Evolutionary conservation across 2,797 vertebrate species (phyloP).

Genomic region (Lithobates pipiens): DNA sequence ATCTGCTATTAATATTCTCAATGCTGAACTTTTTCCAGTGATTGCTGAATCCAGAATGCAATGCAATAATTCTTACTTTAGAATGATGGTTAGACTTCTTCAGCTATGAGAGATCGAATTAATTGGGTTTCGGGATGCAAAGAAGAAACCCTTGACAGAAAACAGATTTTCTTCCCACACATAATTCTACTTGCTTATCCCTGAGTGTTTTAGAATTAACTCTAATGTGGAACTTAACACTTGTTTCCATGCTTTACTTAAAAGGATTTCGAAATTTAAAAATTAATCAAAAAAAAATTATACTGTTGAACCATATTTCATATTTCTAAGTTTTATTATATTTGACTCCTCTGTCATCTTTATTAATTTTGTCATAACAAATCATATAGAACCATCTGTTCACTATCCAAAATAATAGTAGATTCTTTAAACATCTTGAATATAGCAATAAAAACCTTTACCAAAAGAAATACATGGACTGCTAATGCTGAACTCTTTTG

Average conservation of each 20-base stretch:
- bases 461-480: too few relatives aligned
- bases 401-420: too few relatives aligned
- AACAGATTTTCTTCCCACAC: conserved; percentile 56
- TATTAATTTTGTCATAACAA: not conserved
- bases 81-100: conserved; percentile 39
- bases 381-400: too few relatives aligned
- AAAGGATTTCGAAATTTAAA: conserved; percentile 31
- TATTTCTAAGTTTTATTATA: conserved; percentile 16
- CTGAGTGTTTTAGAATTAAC: conserved; percentile 39
- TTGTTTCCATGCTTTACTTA: conserved; percentile 35
- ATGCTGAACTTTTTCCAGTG: not conserved
- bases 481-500: too few relatives aligned
- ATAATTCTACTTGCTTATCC: conserved; percentile 46
- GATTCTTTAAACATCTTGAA: too few relatives aligned
- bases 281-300: conserved; percentile 26
- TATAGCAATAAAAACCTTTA: too few relatives aligned
- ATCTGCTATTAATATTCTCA: conserved; percentile 11
- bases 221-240: conserved; percentile 4
- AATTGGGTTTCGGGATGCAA: conserved; percentile 47
- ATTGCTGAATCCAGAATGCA: not conserved
- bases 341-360: conserved; percentile 16
- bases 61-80: conserved; percentile 23
- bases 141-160: conserved; percentile 54
- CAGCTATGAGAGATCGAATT: conserved; percentile 37
- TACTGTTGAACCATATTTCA: conserved; percentile 9